phyloP scores from a whole-genome alignment of 1,140 invertebrate genomes.

The Drosophila obscura region DNA sequence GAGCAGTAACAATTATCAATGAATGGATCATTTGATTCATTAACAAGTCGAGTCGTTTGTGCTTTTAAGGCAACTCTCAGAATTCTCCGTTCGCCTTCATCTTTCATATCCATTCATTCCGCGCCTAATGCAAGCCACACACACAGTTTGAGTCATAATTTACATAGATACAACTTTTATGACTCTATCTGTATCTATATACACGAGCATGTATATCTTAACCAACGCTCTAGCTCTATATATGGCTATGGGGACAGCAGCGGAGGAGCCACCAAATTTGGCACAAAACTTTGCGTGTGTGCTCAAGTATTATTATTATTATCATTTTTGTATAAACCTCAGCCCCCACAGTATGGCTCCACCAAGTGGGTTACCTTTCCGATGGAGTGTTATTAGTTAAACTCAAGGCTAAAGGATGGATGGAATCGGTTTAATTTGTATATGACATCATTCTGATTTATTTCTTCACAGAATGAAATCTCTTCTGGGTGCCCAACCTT shows the following conservation, averaged over 20 bases:
- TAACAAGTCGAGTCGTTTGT: conserved; percentile 63
- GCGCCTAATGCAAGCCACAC: conserved; percentile 60
- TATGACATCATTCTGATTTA: conserved; percentile 28
- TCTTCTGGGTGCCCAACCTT: conserved; percentile 23
- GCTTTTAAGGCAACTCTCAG: conserved; percentile 63
- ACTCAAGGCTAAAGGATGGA: conserved; percentile 46
- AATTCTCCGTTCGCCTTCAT: conserved; percentile 30
- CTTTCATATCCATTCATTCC: conserved; percentile 45
- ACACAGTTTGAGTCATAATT: conserved; percentile 66
- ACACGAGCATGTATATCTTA: conserved; percentile 8
- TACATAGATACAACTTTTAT: conserved; percentile 60
- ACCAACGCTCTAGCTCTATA: conserved; percentile 44
- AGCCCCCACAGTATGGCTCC: conserved; percentile 47
- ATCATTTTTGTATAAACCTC: conserved; percentile 56
- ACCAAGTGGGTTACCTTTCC: conserved; percentile 41
- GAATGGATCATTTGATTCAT: conserved; percentile 78
- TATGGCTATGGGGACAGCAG: conserved; percentile 47
- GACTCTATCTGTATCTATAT: conserved; percentile 41
- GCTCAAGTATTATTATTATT: conserved; percentile 55
- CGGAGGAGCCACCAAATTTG: conserved; percentile 61
- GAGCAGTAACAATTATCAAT: conserved; percentile 74
- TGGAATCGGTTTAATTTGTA: conserved; percentile 13
- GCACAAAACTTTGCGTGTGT: conserved; percentile 49
- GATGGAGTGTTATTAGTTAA: conserved; percentile 46
- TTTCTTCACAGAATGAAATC: conserved; percentile 4